phyloP scores from a whole-genome alignment of 92 coral and sea anemone genomes.

The Actinernus sp. region DNA sequence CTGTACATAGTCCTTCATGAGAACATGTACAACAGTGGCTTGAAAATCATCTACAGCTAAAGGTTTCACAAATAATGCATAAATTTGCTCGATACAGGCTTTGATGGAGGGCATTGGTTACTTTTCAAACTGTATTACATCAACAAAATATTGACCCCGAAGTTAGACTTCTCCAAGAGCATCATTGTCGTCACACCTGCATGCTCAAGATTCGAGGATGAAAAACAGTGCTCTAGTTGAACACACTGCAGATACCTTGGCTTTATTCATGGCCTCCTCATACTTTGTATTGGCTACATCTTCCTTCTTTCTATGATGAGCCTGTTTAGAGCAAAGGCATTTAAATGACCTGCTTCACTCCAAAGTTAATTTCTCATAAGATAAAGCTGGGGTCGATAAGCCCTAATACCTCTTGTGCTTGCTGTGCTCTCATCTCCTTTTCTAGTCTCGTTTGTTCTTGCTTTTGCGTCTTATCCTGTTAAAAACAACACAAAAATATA shows the following conservation, averaged over 20 bases:
- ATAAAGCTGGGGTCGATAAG: neutral
- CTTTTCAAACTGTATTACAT: too few relatives aligned
- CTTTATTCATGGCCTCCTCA: slow-evolving; percentile 97
- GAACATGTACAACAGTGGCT: too few relatives aligned
- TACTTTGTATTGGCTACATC: slow-evolving; percentile 95
- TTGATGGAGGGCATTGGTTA: too few relatives aligned
- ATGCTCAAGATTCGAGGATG: too few relatives aligned
- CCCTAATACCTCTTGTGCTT: slow-evolving; percentile 36
- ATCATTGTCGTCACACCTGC: too few relatives aligned
- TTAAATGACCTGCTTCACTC: neutral
- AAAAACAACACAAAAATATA: neutral
- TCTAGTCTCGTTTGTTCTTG: slow-evolving; percentile 73
- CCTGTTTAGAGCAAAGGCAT: slow-evolving; percentile 38
- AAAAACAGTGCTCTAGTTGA: neutral
- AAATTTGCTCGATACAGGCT: too few relatives aligned
- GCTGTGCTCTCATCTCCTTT: slow-evolving; percentile 79
- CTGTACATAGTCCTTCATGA: too few relatives aligned
- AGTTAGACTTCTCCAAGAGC: too few relatives aligned
- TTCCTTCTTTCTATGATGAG: slow-evolving; percentile 92
- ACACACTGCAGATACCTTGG: slow-evolving; percentile 63
- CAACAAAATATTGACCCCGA: too few relatives aligned
- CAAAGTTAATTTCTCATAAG: neutral
- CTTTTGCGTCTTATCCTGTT: slow-evolving; percentile 71
- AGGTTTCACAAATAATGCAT: too few relatives aligned
- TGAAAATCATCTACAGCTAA: too few relatives aligned